phyloP scores from a whole-genome alignment of 2,113 vertebrate genomes.

The Tenrec ecaudatus region DNA sequence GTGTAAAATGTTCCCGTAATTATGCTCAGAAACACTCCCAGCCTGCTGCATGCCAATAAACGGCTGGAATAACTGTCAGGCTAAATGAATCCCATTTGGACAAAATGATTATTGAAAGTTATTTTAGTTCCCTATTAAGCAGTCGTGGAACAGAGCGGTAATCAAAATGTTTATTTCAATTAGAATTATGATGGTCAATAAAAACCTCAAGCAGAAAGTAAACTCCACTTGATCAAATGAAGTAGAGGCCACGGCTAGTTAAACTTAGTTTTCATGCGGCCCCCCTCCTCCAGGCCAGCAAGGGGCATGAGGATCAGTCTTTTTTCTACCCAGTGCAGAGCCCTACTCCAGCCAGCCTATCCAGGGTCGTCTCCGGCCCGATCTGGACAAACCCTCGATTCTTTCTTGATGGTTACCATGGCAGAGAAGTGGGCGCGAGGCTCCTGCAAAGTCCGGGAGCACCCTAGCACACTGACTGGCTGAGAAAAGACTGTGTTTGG shows the following conservation, averaged over 20 bases:
- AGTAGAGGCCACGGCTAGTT: constrained; percentile 65
- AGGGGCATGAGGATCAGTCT: constrained; percentile 48
- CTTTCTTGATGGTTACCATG: constrained; percentile 38
- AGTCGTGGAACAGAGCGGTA: constrained; percentile 79
- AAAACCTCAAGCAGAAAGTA: constrained; percentile 78
- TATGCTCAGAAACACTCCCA: constrained; percentile 78
- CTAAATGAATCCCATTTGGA: constrained; percentile 82
- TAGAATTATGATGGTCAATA: constrained; percentile 79
- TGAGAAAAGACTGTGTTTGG: background rate
- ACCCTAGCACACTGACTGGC: background rate
- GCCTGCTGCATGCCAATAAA: constrained; percentile 78
- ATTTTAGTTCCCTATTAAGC: constrained; percentile 79
- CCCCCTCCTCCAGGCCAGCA: constrained; percentile 54
- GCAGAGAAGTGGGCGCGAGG: background rate
- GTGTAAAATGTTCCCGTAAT: constrained; percentile 72
- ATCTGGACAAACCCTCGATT: constrained; percentile 19
- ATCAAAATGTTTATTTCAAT: constrained; percentile 82
- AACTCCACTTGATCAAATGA: constrained; percentile 75
- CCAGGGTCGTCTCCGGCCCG: background rate
- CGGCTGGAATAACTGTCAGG: constrained; percentile 76
- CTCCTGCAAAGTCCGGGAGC: background rate
- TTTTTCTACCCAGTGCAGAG: constrained; percentile 41
- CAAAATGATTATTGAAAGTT: constrained; percentile 82
- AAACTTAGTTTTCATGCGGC: constrained; percentile 64
- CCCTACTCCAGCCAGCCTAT: background rate